Evolutionary conservation across 2,797 vertebrate genomes (phyloP).

Genomic region (Naso thynnoides): DNA sequence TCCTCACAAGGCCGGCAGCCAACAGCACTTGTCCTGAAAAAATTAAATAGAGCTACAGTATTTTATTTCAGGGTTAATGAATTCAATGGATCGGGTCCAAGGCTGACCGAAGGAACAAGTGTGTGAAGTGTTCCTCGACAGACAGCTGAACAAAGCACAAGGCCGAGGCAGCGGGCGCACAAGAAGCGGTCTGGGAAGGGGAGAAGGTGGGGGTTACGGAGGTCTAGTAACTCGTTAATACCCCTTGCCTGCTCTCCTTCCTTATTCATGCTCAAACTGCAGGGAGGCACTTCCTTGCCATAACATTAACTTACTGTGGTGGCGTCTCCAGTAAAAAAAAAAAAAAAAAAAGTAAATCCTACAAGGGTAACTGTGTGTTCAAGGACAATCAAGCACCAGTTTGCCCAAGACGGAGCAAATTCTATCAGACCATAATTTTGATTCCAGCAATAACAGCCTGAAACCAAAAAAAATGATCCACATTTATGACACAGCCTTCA

Average conservation of each 20-base stretch:
- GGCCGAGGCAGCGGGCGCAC: slow-evolving; percentile 23
- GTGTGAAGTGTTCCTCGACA: slow-evolving; percentile 43
- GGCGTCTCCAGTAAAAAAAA: slow-evolving; percentile 64
- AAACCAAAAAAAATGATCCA: not conserved
- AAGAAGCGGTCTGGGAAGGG: slow-evolving; percentile 43
- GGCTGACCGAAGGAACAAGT: slow-evolving; percentile 37
- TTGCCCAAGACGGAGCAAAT: slow-evolving; percentile 54
- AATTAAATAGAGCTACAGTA: slow-evolving; percentile 44
- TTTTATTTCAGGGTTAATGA: slow-evolving; percentile 56
- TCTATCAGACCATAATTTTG: slow-evolving; percentile 39
- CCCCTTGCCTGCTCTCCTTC: slow-evolving; percentile 53
- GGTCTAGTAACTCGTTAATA: slow-evolving; percentile 67
- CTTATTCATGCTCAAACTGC: slow-evolving; percentile 73
- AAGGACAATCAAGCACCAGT: slow-evolving; percentile 64
- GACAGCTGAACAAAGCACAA: slow-evolving; percentile 53
- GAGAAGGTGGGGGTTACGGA: slow-evolving; percentile 23
- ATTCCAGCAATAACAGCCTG: too few species aligned
- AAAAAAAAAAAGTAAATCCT: slow-evolving; percentile 25
- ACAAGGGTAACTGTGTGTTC: slow-evolving; percentile 56
- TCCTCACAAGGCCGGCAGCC: slow-evolving; percentile 5
- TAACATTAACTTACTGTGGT: slow-evolving; percentile 80
- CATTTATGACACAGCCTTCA: slow-evolving; percentile 3
- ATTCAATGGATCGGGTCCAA: slow-evolving; percentile 55
- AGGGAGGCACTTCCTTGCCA: slow-evolving; percentile 79
- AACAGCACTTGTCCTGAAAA: slow-evolving; percentile 39